phyloP scores from a whole-genome alignment of 2,888 invertebrate genomes.

The Standfussiana lucernea region DNA sequence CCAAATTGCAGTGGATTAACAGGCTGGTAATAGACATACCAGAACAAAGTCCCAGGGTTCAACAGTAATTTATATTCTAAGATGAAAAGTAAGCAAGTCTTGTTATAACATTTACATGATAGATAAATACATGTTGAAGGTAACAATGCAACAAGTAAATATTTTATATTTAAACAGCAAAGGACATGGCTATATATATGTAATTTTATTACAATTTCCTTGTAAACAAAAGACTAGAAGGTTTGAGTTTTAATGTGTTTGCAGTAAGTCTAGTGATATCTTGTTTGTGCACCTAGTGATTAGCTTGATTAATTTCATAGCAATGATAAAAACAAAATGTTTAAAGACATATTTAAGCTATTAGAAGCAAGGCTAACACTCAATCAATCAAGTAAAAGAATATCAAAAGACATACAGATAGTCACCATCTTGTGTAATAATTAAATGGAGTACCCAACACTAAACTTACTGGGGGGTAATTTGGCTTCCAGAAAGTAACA shows the following conservation, averaged over 20 bases:
- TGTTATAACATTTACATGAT: neutral
- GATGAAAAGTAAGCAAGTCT: slow-evolving; percentile 11
- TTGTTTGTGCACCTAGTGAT: slow-evolving; percentile 22
- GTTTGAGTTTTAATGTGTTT: slow-evolving; percentile 38
- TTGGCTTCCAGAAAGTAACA: neutral
- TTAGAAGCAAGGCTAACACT: neutral
- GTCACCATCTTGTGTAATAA: neutral
- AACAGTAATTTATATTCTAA: too few species aligned
- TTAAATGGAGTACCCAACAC: neutral
- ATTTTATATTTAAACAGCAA: slow-evolving; percentile 15
- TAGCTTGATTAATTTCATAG: slow-evolving; percentile 18
- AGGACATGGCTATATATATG: slow-evolving; percentile 14
- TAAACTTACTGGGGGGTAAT: slow-evolving; percentile 45
- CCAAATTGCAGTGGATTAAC: neutral
- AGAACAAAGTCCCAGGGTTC: neutral
- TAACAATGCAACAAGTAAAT: slow-evolving; percentile 7
- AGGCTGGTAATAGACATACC: neutral
- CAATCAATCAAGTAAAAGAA: neutral
- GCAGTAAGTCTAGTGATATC: neutral
- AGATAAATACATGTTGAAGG: slow-evolving; percentile 31
- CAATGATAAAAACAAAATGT: slow-evolving; percentile 25
- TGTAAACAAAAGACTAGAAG: slow-evolving; percentile 8
- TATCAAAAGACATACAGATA: neutral
- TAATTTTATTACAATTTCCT: slow-evolving; percentile 49
- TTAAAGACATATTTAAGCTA: neutral